These are phyloP conservation scores for Struthidea cinerea DNA, from an alignment of 2,113 vertebrate species.

Conservation along the genomic window DNA sequence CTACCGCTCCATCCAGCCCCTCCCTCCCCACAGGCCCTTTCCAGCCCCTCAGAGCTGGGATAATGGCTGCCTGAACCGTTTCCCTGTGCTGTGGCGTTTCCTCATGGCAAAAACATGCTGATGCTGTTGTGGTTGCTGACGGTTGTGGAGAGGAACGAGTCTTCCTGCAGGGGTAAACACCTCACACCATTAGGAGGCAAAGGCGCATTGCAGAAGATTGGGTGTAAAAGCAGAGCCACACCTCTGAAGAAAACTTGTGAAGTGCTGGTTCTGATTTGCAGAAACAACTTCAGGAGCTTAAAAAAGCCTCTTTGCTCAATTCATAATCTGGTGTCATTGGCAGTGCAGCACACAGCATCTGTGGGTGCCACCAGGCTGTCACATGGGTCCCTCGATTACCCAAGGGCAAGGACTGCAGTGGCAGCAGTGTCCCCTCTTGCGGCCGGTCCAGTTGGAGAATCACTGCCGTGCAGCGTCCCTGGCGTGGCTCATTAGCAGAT, in stretches of 20 bases:
- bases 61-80: background rate
- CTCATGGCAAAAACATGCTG: background rate
- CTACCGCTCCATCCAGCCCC: fast-evolving
- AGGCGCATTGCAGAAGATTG: background rate
- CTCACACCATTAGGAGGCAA: background rate
- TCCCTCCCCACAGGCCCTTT: background rate
- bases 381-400: background rate
- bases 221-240: background rate
- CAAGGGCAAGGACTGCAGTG: background rate
- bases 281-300: background rate
- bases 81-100: background rate
- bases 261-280: background rate
- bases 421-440: background rate
- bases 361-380: background rate
- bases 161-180: background rate
- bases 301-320: background rate
- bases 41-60: background rate
- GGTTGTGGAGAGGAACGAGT: background rate
- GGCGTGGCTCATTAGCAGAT: background rate
- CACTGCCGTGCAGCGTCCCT: fast-evolving
- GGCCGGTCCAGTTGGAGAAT: background rate
- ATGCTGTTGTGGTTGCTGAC: background rate
- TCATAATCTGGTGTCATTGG: background rate
- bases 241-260: background rate
- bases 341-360: background rate